phyloP scores from a whole-genome alignment of 2,113 vertebrate species.

The Neofelis nebulosa region DNA sequence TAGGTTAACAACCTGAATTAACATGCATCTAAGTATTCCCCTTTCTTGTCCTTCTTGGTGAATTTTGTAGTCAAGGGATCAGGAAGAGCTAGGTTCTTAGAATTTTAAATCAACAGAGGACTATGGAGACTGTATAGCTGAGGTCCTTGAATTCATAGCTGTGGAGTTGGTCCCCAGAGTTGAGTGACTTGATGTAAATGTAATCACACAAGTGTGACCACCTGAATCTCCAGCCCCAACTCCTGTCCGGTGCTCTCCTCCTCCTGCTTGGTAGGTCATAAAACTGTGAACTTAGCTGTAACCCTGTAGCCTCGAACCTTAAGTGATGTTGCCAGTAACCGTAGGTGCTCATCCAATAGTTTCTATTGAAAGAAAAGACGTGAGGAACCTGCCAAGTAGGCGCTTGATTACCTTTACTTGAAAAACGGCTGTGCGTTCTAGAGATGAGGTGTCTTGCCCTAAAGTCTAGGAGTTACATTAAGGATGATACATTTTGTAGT shows the following conservation, averaged over 20 bases:
- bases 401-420: background rate
- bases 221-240: too few relatives aligned
- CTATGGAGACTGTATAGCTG: background rate
- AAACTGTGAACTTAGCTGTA: background rate
- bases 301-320: background rate
- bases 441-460: background rate
- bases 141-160: background rate
- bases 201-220: background rate
- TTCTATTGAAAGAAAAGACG: too few relatives aligned
- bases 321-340: background rate
- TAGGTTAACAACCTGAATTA: background rate
- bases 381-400: rapidly evolving
- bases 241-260: rapidly evolving
- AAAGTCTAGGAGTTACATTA: background rate
- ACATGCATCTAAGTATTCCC: background rate
- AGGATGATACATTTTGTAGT: background rate
- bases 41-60: background rate
- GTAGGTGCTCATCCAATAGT: background rate
- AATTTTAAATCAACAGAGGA: background rate
- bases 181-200: background rate
- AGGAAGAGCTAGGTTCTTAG: background rate
- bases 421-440: background rate
- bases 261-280: background rate
- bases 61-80: background rate
- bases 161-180: background rate